Percentiles rank a stretch among this genome's conserved stretches.
Conservation (phyloP, 2,888 invertebrate genomes). For the Acleris holmiana region DNA sequence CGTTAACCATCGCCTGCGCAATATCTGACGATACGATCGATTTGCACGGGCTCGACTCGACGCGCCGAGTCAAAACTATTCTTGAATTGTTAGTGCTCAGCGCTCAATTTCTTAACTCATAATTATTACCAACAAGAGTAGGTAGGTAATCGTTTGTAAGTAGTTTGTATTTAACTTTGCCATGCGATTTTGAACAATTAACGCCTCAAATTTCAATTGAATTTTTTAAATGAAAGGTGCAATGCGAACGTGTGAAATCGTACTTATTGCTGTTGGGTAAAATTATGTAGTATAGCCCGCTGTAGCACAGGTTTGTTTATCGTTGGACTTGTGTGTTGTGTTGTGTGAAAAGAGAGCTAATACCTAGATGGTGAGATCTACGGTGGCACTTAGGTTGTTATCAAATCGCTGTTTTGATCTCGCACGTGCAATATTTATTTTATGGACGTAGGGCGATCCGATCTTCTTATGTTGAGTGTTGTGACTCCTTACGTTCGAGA, state of each 20-base stretch:
- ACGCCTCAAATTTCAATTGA: neutral
- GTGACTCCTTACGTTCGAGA: too few species aligned
- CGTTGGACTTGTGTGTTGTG: neutral
- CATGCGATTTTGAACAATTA: neutral
- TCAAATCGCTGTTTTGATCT: too few species aligned
- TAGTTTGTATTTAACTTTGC: neutral
- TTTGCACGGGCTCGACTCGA: slow-evolving; percentile 24
- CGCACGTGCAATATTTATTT: too few species aligned
- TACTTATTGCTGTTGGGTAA: neutral
- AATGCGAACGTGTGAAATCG: slow-evolving; percentile 7
- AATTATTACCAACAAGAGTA: too few species aligned
- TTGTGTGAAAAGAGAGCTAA: neutral
- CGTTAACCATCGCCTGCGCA: slow-evolving; percentile 28
- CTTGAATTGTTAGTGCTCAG: slow-evolving; percentile 11
- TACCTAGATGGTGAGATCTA: too few species aligned
- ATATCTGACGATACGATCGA: slow-evolving; percentile 34
- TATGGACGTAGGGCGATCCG: too few species aligned
- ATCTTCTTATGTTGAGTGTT: too few species aligned
- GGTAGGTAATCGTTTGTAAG: too few species aligned
- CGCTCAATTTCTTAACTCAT: neutral
- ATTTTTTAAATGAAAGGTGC: neutral
- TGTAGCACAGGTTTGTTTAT: neutral
- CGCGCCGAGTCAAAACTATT: slow-evolving; percentile 8
- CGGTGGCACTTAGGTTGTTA: neutral
- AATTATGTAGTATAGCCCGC: neutral